Evolutionary conservation across 2,797 vertebrate species (phyloP), one percentile per base, ranked within the genome.

Genomic region (Phrynocephalus guinanensis): DNA sequence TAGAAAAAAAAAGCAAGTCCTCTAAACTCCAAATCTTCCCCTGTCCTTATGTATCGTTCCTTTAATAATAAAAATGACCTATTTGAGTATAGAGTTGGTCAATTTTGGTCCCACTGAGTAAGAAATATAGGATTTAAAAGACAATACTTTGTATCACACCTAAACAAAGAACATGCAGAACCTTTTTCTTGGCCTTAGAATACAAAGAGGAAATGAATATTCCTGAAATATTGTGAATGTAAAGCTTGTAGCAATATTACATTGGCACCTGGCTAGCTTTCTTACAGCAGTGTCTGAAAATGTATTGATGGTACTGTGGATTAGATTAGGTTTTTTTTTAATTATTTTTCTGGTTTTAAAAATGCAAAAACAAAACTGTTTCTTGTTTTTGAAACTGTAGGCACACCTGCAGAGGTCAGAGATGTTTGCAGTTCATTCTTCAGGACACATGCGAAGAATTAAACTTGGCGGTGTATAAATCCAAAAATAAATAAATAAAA

Each of bases 191-290:
- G 30, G 48, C 2, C 20, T 79, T 52, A 71, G 48, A 71, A 79
- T 30, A 84, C 73, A 73, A 26, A 44, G 9, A 44, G 15, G 30
- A 38, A 33, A n/a, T 9, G 33, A 44, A 3, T 73, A 6, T 20
- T 82, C 67, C 33, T 73, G 33, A 38, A 63, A 28, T 8, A n/a
- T 24, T n/a, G 20, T 28, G n/a, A 2, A 6, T n/a, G 66, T 44
- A 20, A 91, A 91, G 52, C 78, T 82, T 33, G 30, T 76, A 5
- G 67, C 90, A 88, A 5, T 72, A 0, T 92, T 92, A 84, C 30
- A 83, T 71, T 94, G 44, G 70, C 66, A 82, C 76, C 68, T 63
- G 44, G 5, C 26, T 71, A 83, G 33, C 18, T 88, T 2, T 48
- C 28, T 73, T 63, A 26, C 4, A 50, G 18, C 6, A 72, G 26